Conservation (phyloP, 2,797 vertebrate genomes). For the Nothura maculosa region DNA sequence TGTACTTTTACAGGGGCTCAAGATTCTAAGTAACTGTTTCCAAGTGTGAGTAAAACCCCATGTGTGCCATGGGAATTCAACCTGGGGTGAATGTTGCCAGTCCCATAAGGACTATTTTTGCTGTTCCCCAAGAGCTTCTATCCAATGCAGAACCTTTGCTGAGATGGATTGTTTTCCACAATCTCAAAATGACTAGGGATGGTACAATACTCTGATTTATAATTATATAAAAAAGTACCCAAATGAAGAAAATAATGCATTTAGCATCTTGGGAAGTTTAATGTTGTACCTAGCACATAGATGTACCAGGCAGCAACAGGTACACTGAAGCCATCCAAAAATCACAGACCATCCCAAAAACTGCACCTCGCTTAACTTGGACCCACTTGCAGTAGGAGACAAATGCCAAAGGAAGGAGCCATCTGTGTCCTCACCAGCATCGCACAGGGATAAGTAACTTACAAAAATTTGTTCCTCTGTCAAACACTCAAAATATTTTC, state of each 20-base stretch:
- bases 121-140: neutral
- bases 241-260: neutral
- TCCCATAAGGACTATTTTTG: neutral
- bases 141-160: neutral
- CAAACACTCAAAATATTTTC: neutral
- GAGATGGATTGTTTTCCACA: neutral
- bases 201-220: neutral
- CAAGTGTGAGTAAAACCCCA: neutral
- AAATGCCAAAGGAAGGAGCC: neutral
- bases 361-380: neutral
- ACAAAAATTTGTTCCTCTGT: neutral
- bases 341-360: neutral
- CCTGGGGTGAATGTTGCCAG: neutral
- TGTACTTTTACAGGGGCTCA: neutral
- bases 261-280: neutral
- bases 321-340: neutral
- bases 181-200: neutral
- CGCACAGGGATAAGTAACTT: rapidly evolving
- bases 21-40: neutral
- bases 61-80: neutral
- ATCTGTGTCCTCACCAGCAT: neutral
- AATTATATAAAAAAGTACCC: neutral
- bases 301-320: no score
- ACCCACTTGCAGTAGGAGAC: neutral
- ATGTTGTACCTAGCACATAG: neutral